Percentiles rank a stretch among this genome's conserved stretches.
Evolutionary conservation across 2,888 invertebrate genomes (phyloP).

Genomic region (Limenitis camilla): DNA sequence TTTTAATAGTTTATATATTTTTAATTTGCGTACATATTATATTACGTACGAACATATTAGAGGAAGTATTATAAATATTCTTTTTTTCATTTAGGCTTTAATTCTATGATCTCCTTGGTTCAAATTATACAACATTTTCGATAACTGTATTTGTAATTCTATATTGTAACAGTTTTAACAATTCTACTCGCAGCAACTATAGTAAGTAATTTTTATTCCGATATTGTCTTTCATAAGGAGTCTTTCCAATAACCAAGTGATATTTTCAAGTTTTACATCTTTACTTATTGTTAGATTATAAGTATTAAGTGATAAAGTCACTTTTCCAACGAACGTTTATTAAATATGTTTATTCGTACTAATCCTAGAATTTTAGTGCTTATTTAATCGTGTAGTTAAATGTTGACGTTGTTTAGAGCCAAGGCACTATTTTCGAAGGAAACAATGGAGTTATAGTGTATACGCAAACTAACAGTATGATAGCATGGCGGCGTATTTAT

Average conservation of each 20-base stretch:
- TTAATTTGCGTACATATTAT: conserved; percentile 3
- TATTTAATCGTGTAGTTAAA: conserved; percentile 29
- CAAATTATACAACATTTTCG: conserved; percentile 9
- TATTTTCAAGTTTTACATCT: conserved; percentile 55
- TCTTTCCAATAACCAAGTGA: conserved; percentile 62
- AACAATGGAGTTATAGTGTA: too few species aligned
- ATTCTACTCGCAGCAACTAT: not conserved
- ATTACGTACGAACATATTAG: not conserved
- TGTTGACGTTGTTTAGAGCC: conserved; percentile 27
- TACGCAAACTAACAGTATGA: too few species aligned
- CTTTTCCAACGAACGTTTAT: conserved; percentile 59
- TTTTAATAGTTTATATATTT: conserved; percentile 7
- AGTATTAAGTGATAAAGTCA: conserved; percentile 42
- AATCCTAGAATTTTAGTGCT: conserved; percentile 30
- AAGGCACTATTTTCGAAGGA: conserved; percentile 29
- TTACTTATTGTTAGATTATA: conserved; percentile 47
- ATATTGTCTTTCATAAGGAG: conserved; percentile 28
- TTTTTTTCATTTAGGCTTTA: conserved; percentile 21
- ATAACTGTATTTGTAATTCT: not conserved
- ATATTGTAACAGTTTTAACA: not conserved
- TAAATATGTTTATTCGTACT: conserved; percentile 38
- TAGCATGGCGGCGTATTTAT: too few species aligned
- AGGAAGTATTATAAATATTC: conserved; percentile 10
- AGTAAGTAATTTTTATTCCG: conserved; percentile 6
- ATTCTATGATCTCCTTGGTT: conserved; percentile 26